Evolutionary conservation across 2,888 invertebrate genomes (phyloP), one percentile per base, ranked within the genome.

Genomic region (Pristionchus entomophagus): DNA sequence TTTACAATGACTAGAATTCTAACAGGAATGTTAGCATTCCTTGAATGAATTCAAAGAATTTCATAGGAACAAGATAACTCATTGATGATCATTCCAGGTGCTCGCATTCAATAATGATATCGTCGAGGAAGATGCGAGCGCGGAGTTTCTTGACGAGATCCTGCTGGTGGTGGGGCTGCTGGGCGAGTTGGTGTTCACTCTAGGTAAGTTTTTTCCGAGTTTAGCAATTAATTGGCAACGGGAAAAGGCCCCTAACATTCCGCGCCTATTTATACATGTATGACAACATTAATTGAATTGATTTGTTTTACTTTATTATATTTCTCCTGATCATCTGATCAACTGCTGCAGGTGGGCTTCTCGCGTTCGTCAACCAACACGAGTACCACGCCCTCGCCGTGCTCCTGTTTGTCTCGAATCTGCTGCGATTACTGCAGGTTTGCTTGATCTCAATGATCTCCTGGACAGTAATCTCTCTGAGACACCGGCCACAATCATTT

Each of bases 121-220:
- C 22, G 89, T 87, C 38, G 89, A 88, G 49, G 90, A 89, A 26
- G 90, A 91, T 77, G 89, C 89, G 78, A 91, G 89, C 59, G 91
- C 89, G 45, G 91, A 91, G 80, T 86, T 91, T 10, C 87, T 91
- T 1, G 91, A 91, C 84, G 81, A 88, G 86, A 91, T 91, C 19
- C 87, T 91, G 8, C 87, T 91, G 0, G 90, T 91, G 3, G 88
- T 91, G 0, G 91, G 91, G 35, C 85, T 91, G 38, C 88, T 91
- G 32, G 91, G 91, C 84, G 91, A 91, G 73, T 86, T 91, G 1
- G 87, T 88, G 10, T 91, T 88, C 56, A 86, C 89, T 2, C 88
- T 90, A 22, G 91, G 90, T 87, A 29, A n/a, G n/a, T n/a, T n/a
- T n/a, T n/a, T n/a, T n/a, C n/a, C 22, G 78, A 51, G n/a, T 26